phyloP scores from a whole-genome alignment of 2,888 invertebrate genomes.

The Syrista parreyssii region DNA sequence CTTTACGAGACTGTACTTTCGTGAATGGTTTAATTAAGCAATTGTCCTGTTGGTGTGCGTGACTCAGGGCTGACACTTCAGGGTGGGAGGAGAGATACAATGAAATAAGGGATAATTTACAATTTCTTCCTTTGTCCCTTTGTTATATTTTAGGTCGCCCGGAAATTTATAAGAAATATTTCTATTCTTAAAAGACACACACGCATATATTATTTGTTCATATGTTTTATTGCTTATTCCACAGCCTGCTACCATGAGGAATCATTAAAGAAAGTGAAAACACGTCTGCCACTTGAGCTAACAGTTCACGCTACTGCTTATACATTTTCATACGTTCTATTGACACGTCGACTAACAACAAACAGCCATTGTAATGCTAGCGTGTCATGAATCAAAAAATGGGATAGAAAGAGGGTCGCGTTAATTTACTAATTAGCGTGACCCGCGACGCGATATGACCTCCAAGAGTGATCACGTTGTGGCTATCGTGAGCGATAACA shows the following conservation, averaged over 20 bases:
- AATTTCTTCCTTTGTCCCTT: background rate
- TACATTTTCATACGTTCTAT: background rate
- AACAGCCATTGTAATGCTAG: slow-evolving; percentile 7
- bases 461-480: background rate
- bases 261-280: background rate
- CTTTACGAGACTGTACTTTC: slow-evolving; percentile 30
- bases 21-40: slow-evolving; percentile 53
- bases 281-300: background rate
- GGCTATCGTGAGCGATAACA: background rate
- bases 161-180: background rate
- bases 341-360: background rate
- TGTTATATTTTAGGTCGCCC: background rate
- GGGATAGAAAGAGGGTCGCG: background rate
- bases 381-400: slow-evolving; percentile 13
- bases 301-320: background rate
- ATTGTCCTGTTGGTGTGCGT: slow-evolving; percentile 33
- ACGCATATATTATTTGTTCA: background rate
- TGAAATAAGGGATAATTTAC: background rate
- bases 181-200: background rate
- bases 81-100: background rate
- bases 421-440: slow-evolving; percentile 29
- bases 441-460: slow-evolving; percentile 13
- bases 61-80: background rate
- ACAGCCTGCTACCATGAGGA: background rate
- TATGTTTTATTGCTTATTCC: background rate